phyloP scores from a whole-genome alignment of 2,797 vertebrate genomes.

The Esox lucius region DNA sequence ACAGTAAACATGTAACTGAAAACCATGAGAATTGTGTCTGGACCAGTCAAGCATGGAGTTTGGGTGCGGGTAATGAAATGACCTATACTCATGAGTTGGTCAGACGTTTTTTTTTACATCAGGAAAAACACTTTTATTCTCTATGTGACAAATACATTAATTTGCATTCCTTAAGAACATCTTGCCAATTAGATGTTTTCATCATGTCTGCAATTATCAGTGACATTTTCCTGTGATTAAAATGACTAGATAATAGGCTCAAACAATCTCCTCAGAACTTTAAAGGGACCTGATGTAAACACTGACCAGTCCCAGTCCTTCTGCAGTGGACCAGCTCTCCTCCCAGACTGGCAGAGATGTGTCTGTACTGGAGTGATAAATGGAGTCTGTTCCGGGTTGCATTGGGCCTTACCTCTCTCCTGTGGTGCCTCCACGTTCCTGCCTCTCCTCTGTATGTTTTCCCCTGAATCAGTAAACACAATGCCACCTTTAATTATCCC shows the following conservation, averaged over 20 bases:
- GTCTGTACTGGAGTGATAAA: conserved; percentile 32
- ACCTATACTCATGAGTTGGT: conserved; percentile 40
- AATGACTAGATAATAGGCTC: conserved; percentile 58
- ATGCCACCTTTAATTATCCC: conserved; percentile 68
- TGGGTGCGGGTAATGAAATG: conserved; percentile 68
- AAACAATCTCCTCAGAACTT: conserved; percentile 67
- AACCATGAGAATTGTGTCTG: conserved; percentile 63
- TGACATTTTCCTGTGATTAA: conserved; percentile 69
- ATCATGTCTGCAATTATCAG: conserved; percentile 38
- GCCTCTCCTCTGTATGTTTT: conserved; percentile 17
- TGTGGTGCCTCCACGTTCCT: neutral
- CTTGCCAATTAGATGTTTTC: neutral
- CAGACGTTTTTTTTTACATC: conserved; percentile 54
- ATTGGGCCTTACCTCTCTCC: neutral
- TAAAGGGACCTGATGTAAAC: conserved; percentile 65
- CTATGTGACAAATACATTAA: neutral
- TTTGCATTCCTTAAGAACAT: neutral
- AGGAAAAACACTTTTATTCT: conserved; percentile 18
- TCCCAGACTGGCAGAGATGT: conserved; percentile 44
- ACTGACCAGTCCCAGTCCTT: conserved; percentile 54
- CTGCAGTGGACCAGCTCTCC: conserved; percentile 52
- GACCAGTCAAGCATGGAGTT: conserved; percentile 62
- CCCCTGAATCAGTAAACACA: conserved; percentile 67
- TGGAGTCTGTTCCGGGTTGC: conserved; percentile 2
- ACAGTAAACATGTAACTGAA: conserved; percentile 47